Base-by-base conservation (phyloP, 2,113 vertebrate species). In the Sander vitreus region DNA sequence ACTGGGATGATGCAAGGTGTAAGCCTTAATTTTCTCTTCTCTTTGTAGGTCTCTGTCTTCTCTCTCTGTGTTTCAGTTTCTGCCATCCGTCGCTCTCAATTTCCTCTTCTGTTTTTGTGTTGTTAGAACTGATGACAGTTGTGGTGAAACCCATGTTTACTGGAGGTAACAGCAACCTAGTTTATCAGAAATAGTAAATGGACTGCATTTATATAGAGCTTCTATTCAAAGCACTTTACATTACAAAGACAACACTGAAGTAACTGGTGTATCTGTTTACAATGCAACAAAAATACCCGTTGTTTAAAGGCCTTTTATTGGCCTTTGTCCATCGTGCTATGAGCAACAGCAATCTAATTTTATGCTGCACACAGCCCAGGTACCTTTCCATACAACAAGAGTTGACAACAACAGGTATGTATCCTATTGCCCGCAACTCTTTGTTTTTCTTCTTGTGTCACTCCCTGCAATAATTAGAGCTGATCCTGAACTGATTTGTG, bases 1-100 rank as follows among this genome's bases (percentile, higher is more conserved):
- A 92, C 88, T 86, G 89, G 86, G 90, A 92, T 93, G 93, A 93
- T 94, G 93, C 86, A 91, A 93, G 92, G 90, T 93, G 91, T 93
- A 93, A 92, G 83, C 92, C 65, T 86, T 92, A 87, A 91, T 88
- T 90, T 91, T 92, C 88, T 87, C 85, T 85, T 84, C 84, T 89
- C 83, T 90, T 77, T 83, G 89, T 88, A 78, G 78, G 80, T 86
- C 81, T 88, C 84, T 80, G 72, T 90, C 89, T 89, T 85, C 80
- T 84, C 82, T 81, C 82, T 86, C 71, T 83, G 59, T 75, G 63
- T 87, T 84, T 90, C 72, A 79, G 30, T 76, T 76, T 83, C 72
- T 88, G 65, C 76, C 71, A 84, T 78, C 65, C 18, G 8, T 71
- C 74, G 60, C 51, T 81, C 72, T 79, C 57, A 64, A 63, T 84